Conservation (phyloP, 2,113 vertebrate species). For the Amphilophus citrinellus region DNA sequence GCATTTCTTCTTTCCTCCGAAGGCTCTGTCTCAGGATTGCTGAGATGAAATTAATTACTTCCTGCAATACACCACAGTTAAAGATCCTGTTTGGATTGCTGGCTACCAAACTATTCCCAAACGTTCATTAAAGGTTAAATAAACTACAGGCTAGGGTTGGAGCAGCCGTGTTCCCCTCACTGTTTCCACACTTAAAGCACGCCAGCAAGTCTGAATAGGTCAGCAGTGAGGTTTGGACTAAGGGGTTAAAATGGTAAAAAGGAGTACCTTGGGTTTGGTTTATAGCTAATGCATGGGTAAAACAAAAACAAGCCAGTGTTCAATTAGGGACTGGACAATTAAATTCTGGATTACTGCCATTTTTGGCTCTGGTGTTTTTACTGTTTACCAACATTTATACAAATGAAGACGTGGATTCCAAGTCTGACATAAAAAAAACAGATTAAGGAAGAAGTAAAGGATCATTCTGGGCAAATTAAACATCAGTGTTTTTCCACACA, state of each 20-base stretch:
- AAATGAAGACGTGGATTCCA: background rate
- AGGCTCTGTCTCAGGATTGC: constrained; percentile 4
- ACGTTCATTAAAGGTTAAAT: constrained; percentile 13
- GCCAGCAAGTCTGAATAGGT: background rate
- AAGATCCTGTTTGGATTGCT: background rate
- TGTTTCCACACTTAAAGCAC: background rate
- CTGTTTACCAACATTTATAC: background rate
- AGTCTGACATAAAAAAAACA: background rate
- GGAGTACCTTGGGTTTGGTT: background rate
- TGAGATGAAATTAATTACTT: constrained; percentile 37
- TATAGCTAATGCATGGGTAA: background rate
- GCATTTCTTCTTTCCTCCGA: background rate
- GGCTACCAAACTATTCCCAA: constrained; percentile 4
- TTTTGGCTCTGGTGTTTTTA: background rate
- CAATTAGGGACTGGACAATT: background rate
- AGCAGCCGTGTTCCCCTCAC: background rate
- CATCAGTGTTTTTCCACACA: background rate
- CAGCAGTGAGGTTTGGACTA: background rate
- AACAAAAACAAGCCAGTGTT: background rate
- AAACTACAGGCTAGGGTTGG: background rate
- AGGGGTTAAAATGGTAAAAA: background rate
- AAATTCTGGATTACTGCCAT: background rate
- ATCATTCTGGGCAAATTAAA: background rate
- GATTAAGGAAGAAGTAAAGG: background rate
- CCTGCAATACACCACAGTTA: background rate